Evolutionary conservation across 2,113 vertebrate species (phyloP).

Genomic region (Tinamus guttatus): DNA sequence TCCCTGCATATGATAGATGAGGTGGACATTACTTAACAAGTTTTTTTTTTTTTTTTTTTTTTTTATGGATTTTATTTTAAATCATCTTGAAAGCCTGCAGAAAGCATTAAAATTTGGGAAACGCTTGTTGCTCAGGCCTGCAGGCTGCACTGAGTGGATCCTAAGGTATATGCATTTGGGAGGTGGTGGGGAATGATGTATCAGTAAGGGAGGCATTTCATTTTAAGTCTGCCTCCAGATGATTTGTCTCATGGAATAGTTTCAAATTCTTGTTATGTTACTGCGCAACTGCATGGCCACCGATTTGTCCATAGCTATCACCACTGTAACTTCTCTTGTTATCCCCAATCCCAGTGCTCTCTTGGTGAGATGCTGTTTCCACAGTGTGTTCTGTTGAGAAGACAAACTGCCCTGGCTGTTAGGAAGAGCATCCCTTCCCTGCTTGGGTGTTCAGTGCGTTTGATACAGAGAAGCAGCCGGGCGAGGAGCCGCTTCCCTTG

Average conservation of each 20-base stretch:
- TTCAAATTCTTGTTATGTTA: neutral
- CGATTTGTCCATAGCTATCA: neutral
- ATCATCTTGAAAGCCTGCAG: neutral
- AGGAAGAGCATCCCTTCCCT: neutral
- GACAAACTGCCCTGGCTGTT: neutral
- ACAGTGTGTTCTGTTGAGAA: fast-evolving
- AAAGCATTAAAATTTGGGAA: neutral
- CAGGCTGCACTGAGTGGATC: neutral
- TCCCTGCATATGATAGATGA: neutral
- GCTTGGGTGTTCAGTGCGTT: no score
- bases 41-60: no score
- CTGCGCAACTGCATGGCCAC: fast-evolving
- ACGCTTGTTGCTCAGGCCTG: neutral
- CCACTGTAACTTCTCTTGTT: neutral
- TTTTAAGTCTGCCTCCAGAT: neutral
- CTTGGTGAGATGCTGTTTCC: neutral
- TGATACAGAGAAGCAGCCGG: neutral
- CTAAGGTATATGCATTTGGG: neutral
- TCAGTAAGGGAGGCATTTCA: neutral
- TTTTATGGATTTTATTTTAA: neutral
- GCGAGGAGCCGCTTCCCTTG: neutral
- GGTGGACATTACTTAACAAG: neutral
- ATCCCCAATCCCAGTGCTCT: neutral
- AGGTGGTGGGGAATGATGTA: no score
- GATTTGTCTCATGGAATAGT: neutral